Conservation (phyloP, 2,113 vertebrate genomes). For the Gavia stellata region DNA sequence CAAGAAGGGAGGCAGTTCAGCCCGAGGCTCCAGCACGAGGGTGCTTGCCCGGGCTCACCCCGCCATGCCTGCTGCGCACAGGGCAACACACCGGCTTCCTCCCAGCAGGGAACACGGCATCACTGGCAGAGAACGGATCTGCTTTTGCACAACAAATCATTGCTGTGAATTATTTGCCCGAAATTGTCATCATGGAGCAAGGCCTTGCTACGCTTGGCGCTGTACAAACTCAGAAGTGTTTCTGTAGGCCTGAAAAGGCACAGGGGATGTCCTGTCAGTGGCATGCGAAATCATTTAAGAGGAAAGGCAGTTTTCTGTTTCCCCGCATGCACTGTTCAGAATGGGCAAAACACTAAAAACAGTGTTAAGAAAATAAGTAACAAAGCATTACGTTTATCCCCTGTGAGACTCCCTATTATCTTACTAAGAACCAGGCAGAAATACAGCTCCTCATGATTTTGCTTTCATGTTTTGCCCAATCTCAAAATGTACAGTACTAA, state of each 20-base stretch:
- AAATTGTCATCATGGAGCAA: neutral
- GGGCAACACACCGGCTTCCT: fast-evolving
- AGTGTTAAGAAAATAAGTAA: slow-evolving; percentile 2
- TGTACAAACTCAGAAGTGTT: neutral
- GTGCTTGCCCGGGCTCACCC: neutral
- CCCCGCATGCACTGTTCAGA: neutral
- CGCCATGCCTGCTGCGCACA: fast-evolving
- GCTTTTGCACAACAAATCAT: neutral
- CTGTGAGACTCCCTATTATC: neutral
- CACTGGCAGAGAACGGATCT: neutral
- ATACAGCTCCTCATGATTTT: neutral
- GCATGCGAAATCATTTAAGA: neutral
- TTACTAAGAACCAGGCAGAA: neutral
- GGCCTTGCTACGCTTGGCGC: neutral
- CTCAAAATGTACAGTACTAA: neutral
- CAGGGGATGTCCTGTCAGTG: neutral
- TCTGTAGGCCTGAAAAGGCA: neutral
- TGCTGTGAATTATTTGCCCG: neutral
- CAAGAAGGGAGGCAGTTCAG: neutral
- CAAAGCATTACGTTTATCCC: neutral
- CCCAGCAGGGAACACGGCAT: neutral
- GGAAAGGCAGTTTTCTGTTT: neutral
- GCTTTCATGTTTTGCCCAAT: slow-evolving; percentile 19
- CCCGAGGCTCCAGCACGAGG: fast-evolving
- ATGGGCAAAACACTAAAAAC: neutral